Conservation (phyloP, 2,888 invertebrate genomes). For the Dromius quadrimaculatus region DNA sequence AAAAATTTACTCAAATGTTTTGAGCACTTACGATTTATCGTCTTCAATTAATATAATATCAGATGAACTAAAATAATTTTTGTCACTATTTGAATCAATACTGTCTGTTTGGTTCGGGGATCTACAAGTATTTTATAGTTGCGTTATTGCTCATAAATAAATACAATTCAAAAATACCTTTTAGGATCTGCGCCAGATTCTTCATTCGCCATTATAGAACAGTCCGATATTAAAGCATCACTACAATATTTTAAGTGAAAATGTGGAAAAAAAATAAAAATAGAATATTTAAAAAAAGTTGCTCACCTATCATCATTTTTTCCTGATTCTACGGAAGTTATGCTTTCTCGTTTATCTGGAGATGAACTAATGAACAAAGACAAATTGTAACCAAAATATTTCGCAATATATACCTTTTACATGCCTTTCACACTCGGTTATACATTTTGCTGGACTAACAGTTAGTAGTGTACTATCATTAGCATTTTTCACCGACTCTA, state of each 20-base stretch:
- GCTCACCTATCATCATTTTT: slow-evolving; percentile 12
- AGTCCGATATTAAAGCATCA: neutral
- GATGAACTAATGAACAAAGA: slow-evolving; percentile 1
- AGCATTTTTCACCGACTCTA: too few species aligned
- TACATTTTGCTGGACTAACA: neutral
- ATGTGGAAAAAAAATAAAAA: neutral
- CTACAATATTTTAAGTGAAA: slow-evolving; percentile 2
- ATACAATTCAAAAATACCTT: neutral
- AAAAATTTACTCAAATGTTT: neutral
- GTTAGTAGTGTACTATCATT: neutral
- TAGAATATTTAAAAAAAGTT: neutral
- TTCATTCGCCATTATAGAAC: slow-evolving; percentile 1
- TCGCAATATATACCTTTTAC: slow-evolving; percentile 1
- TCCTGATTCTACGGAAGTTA: neutral
- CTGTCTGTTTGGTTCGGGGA: neutral
- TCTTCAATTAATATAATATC: slow-evolving; percentile 11
- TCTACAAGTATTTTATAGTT: neutral
- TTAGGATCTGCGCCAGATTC: neutral
- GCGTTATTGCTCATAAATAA: too few species aligned
- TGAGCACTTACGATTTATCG: slow-evolving; percentile 17
- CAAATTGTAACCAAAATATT: neutral
- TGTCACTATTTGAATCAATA: neutral
- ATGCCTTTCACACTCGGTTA: neutral
- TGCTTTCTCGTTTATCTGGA: neutral
- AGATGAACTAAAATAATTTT: neutral